Conservation (phyloP, 2,113 vertebrate genomes). For the Bostrychus sinensis region DNA sequence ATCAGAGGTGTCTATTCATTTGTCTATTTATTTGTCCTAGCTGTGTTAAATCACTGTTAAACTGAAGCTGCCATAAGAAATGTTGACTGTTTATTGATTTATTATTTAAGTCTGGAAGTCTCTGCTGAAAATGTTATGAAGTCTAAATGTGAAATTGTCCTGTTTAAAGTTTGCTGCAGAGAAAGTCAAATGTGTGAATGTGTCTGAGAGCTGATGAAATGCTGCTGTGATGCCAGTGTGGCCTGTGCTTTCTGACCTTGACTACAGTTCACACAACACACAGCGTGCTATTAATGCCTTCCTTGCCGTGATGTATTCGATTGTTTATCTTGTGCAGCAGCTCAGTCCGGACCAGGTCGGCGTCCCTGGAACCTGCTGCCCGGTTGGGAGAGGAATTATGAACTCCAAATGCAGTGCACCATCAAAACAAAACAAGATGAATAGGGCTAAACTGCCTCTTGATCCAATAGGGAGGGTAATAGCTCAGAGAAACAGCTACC, state of each 20-base stretch:
- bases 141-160: background rate
- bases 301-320: constrained; percentile 29
- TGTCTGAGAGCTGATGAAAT: constrained; percentile 10
- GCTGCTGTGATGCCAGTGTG: background rate
- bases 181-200: background rate
- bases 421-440: constrained; percentile 40
- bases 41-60: too few species aligned
- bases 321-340: constrained; percentile 34
- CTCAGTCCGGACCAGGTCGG: constrained; percentile 1
- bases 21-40: too few species aligned
- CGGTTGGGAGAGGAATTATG: constrained; percentile 28
- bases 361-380: constrained; percentile 13
- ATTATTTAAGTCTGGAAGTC: background rate
- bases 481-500: constrained; percentile 10
- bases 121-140: background rate
- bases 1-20: too few species aligned
- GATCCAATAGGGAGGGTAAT: constrained; percentile 9
- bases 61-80: background rate
- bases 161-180: background rate
- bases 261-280: constrained; percentile 23
- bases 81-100: background rate
- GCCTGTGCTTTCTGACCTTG: constrained; percentile 33
- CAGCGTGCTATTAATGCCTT: constrained; percentile 17
- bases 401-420: constrained; percentile 19
- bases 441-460: constrained; percentile 18